Evolutionary conservation across 2,113 vertebrate species (phyloP).

Genomic region (Halcyon malimbica): DNA sequence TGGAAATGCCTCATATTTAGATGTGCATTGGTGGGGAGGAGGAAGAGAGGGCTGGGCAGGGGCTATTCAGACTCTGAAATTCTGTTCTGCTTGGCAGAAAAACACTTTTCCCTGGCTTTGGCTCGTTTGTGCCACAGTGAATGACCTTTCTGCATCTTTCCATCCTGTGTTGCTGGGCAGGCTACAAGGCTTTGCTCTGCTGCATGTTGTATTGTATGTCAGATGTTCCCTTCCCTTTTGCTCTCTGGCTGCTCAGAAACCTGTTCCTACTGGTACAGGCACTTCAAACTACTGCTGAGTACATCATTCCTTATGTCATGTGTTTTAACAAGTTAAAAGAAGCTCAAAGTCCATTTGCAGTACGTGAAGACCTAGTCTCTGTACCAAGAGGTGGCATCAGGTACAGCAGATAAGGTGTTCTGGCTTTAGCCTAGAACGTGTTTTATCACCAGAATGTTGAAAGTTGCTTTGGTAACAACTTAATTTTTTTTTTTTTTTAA

Average conservation of each 20-base stretch:
- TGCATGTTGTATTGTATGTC: neutral
- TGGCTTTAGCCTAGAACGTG: neutral
- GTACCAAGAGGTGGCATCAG: constrained; percentile 38
- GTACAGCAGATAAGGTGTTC: neutral
- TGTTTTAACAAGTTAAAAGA: neutral
- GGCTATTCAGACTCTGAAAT: neutral
- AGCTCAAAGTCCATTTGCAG: neutral
- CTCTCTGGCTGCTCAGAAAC: neutral
- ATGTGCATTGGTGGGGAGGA: neutral
- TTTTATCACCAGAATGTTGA: neutral
- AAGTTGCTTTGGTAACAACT: neutral
- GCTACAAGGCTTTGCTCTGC: neutral
- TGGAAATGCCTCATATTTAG: neutral
- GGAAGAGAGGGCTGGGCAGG: neutral
- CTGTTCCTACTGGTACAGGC: neutral
- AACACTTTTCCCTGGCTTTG: neutral
- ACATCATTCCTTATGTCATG: neutral
- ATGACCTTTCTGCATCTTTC: neutral
- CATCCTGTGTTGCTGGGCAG: neutral
- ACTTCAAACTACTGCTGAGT: neutral
- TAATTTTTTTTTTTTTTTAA: neutral
- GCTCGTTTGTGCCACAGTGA: neutral
- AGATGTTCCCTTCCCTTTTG: neutral
- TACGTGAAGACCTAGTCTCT: neutral
- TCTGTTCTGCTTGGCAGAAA: neutral